phyloP scores from a whole-genome alignment of 2,113 vertebrate species.

The Esox niger region DNA sequence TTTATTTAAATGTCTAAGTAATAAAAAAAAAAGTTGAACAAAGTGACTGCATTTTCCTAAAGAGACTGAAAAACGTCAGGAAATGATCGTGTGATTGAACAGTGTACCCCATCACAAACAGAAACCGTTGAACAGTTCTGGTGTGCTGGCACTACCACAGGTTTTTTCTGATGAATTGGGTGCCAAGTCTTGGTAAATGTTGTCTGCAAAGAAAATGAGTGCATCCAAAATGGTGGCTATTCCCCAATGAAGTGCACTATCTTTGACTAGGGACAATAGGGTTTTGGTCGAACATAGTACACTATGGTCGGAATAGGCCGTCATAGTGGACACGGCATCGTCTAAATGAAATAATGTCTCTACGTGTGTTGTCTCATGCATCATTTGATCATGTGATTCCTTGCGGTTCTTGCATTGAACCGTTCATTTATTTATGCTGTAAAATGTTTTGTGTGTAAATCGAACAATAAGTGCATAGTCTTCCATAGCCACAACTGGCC shows the following conservation, averaged over 20 bases:
- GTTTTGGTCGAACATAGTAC: no score
- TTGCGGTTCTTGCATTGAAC: constrained; percentile 27
- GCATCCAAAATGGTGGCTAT: no score
- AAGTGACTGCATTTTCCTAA: constrained; percentile 45
- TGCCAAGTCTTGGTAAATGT: constrained; percentile 52
- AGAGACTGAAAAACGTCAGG: constrained; percentile 25
- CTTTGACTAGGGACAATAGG: no score
- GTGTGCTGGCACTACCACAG: constrained; percentile 35
- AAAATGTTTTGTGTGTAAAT: constrained; percentile 48
- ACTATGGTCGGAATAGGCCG: no score
- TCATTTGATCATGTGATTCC: constrained; percentile 49
- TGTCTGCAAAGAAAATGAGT: constrained; percentile 33
- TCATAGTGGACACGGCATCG: no score
- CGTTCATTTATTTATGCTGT: constrained; percentile 44
- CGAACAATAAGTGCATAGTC: constrained; percentile 68
- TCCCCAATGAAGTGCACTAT: no score
- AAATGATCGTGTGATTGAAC: constrained; percentile 13
- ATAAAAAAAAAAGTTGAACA: constrained; percentile 38
- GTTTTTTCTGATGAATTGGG: constrained; percentile 40
- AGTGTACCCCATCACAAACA: constrained; percentile 17
- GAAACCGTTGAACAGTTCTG: constrained; percentile 21
- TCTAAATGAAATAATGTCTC: not conserved
- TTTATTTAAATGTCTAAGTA: constrained; percentile 49
- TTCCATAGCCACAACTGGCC: constrained; percentile 78
- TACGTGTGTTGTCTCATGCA: constrained; percentile 11